These are phyloP conservation scores for Lithodes maja DNA, from an alignment of 2,888 invertebrate species.

Conservation along the genomic window DNA sequence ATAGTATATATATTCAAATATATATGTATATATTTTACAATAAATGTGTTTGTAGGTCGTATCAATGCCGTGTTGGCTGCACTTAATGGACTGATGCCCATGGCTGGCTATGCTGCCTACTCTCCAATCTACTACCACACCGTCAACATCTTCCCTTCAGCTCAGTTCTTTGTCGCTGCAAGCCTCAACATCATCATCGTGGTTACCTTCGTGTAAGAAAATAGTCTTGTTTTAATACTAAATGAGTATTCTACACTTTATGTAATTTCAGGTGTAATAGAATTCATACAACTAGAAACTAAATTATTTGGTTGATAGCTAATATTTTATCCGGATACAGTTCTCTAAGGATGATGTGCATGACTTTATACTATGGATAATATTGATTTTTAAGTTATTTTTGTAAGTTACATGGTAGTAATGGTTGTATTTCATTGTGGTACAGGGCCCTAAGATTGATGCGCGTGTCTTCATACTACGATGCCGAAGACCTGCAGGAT, in stretches of 20 bases:
- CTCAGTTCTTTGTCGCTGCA: constrained; percentile 63
- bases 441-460: constrained; percentile 3
- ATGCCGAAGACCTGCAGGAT: constrained; percentile 21
- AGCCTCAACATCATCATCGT: constrained; percentile 48
- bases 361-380: neutral
- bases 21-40: neutral
- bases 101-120: constrained; percentile 55
- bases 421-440: neutral
- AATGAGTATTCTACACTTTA: neutral
- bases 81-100: constrained; percentile 63
- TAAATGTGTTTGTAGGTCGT: constrained; percentile 43
- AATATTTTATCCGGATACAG: too few relatives aligned
- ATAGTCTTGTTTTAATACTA: neutral
- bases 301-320: too few relatives aligned
- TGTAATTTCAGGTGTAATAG: neutral
- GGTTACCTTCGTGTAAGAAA: constrained; percentile 49
- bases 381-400: neutral
- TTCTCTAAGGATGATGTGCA: neutral
- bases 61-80: constrained; percentile 58
- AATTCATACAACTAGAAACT: too few relatives aligned
- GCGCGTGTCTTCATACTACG: constrained; percentile 5
- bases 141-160: constrained; percentile 52
- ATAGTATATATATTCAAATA: neutral
- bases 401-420: neutral
- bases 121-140: constrained; percentile 59